These are phyloP conservation scores for Vidua chalybeata DNA, from an alignment of 2,113 vertebrate genomes.

Conservation along the genomic window DNA sequence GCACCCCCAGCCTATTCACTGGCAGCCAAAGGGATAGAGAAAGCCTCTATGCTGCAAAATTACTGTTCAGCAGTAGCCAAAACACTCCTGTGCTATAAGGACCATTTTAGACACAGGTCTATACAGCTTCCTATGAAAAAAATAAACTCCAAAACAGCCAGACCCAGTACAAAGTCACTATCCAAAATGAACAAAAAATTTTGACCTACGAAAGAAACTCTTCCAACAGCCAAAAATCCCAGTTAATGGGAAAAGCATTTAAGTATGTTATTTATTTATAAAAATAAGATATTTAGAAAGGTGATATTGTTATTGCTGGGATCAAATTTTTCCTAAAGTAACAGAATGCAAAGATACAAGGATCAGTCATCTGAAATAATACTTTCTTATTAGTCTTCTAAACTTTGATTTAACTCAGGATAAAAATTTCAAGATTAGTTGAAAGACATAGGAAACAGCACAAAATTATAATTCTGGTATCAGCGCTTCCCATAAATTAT, in stretches of 20 bases:
- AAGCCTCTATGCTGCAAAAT: neutral
- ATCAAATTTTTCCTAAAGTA: neutral
- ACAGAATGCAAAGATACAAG: neutral
- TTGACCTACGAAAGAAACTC: neutral
- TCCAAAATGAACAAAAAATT: neutral
- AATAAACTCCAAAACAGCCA: neutral
- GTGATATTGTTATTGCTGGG: neutral
- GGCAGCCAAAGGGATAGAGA: neutral
- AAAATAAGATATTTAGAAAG: neutral
- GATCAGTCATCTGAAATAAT: neutral
- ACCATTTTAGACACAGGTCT: neutral
- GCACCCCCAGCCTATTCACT: neutral
- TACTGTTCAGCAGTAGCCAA: neutral
- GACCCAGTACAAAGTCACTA: neutral
- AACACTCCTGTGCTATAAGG: neutral
- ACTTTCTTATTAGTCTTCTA: neutral
- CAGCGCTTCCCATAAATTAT: neutral
- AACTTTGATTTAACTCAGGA: neutral
- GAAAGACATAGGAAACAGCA: neutral
- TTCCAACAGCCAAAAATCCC: neutral
- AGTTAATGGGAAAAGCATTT: neutral
- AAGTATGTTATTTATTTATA: neutral
- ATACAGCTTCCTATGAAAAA: neutral
- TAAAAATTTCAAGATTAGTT: neutral
- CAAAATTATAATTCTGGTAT: neutral